These are phyloP conservation scores for Tenualosa ilisha DNA, from an alignment of 2,797 vertebrate genomes.

Conservation along the genomic window DNA sequence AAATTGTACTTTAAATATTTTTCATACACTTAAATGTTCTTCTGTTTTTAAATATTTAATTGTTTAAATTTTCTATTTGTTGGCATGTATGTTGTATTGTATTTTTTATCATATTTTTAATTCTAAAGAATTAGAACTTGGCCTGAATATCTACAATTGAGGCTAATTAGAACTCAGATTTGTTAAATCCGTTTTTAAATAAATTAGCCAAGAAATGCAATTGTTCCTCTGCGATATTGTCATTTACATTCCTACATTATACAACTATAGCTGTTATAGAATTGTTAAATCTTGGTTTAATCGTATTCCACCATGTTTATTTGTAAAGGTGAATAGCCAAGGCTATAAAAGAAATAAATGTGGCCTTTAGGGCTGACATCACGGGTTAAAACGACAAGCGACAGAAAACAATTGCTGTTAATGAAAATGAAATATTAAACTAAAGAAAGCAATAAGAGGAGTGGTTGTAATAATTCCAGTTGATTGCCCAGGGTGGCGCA, in stretches of 20 bases:
- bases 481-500: slow-evolving; percentile 56
- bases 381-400: too few relatives aligned
- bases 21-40: neutral
- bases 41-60: neutral
- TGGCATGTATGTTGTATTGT: neutral
- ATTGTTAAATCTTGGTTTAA: neutral
- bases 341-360: neutral
- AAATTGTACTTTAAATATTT: too few relatives aligned
- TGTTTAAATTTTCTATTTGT: neutral
- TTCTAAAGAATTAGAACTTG: neutral
- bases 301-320: neutral
- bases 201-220: neutral
- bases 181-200: neutral
- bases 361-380: too few relatives aligned
- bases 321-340: neutral
- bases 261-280: slow-evolving; percentile 28
- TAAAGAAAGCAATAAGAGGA: slow-evolving; percentile 58
- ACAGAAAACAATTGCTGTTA: neutral
- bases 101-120: neutral
- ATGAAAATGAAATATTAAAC: slow-evolving; percentile 55
- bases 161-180: neutral
- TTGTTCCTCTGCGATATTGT: slow-evolving; percentile 14
- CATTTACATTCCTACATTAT: slow-evolving; percentile 40
- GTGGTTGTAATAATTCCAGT: slow-evolving; percentile 53
- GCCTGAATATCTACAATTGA: neutral